Evolutionary conservation across 2,113 vertebrate genomes (phyloP).

Genomic region (Polyodon spathula): DNA sequence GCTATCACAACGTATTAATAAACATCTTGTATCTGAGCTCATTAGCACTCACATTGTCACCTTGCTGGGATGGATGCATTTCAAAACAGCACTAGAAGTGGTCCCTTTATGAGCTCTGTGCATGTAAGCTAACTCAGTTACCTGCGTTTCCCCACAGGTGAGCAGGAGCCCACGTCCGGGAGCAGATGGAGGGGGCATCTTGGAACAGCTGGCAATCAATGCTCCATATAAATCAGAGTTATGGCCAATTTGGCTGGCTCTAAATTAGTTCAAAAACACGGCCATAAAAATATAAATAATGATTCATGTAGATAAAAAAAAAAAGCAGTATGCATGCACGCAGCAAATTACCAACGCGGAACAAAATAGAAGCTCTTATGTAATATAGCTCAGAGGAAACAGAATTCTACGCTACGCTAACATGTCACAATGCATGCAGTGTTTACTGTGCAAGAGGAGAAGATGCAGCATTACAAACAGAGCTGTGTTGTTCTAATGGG

Average conservation of each 20-base stretch:
- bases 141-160: background rate
- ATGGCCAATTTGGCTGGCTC: background rate
- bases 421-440: too few relatives aligned
- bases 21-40: too few relatives aligned
- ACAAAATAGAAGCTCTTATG: background rate
- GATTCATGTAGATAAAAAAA: background rate
- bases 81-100: too few relatives aligned
- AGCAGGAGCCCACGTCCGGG: background rate
- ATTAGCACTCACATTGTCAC: too few relatives aligned
- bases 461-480: too few relatives aligned
- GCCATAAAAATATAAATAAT: background rate
- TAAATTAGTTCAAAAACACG: background rate
- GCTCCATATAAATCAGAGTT: background rate
- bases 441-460: background rate
- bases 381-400: background rate
- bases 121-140: background rate
- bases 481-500: too few relatives aligned
- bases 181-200: background rate
- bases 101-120: background rate
- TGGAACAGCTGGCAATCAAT: background rate
- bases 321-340: background rate
- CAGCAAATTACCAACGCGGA: background rate
- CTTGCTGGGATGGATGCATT: too few relatives aligned
- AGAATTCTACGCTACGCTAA: too few relatives aligned
- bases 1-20: too few relatives aligned